Percentiles rank a stretch among this genome's conserved stretches.
Conservation (phyloP, 2,113 vertebrate species). For the Amphilophus citrinellus region DNA sequence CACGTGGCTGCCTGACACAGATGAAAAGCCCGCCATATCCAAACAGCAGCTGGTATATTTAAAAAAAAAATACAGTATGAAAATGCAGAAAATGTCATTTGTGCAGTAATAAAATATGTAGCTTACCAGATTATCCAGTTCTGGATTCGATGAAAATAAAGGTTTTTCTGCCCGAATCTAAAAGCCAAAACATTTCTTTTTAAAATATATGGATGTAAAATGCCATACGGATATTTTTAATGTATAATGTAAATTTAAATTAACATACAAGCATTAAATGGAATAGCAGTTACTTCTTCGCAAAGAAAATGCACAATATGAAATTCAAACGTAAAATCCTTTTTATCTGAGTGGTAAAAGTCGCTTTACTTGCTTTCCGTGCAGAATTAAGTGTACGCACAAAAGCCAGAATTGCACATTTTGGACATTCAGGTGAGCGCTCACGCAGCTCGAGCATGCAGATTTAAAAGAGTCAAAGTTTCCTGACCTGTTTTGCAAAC, state of each 20-base stretch:
- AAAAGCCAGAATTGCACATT: slow-evolving; percentile 3
- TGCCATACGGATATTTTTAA: not conserved
- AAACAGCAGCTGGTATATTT: slow-evolving; percentile 4
- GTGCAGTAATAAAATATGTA: not conserved
- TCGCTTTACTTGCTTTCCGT: not conserved
- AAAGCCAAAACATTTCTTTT: slow-evolving; percentile 71
- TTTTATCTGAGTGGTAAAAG: not conserved
- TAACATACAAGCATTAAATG: not conserved
- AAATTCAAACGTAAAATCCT: not conserved
- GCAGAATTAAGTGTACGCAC: slow-evolving; percentile 1
- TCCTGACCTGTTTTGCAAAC: slow-evolving; percentile 99
- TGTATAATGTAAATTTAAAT: not conserved
- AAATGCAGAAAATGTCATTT: not conserved
- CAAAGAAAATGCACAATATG: slow-evolving; percentile 26
- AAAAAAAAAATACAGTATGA: not conserved
- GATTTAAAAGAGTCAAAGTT: slow-evolving; percentile 51
- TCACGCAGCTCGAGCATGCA: slow-evolving; percentile 42
- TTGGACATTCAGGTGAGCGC: slow-evolving; percentile 26
- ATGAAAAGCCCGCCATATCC: slow-evolving; percentile 14
- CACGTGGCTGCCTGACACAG: slow-evolving; percentile 42
- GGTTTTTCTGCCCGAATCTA: slow-evolving; percentile 99
- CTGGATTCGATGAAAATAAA: slow-evolving; percentile 99
- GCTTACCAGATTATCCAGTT: slow-evolving; percentile 99
- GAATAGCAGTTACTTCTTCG: not conserved
- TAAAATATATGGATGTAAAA: slow-evolving; percentile 4